Base-by-base conservation (phyloP, 2,113 vertebrate genomes). In the human (Homo sapiens) region DNA sequence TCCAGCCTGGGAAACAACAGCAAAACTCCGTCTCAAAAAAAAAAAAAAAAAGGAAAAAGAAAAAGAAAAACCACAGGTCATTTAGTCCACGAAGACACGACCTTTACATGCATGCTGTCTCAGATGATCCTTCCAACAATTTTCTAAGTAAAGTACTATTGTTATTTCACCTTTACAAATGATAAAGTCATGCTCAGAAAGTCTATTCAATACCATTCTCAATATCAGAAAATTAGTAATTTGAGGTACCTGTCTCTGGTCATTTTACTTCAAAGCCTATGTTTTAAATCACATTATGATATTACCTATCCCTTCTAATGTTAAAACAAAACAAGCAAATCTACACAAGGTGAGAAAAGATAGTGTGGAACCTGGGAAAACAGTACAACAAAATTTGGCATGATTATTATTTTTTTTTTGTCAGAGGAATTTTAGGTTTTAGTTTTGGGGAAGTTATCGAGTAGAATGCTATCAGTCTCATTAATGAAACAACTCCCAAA, bases 21-120 rank as follows among this genome's bases (percentile, higher is more conserved):
- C 10, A 27, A 30, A 30, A 30, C 12, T 64, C 27, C 5, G 5
- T 64, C 61, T 30, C 11, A 64, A 27, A 61, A 61, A 11, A 27
- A 11, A 64, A 27, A 64, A 2, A 12, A 64, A 30, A 1, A 64
- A 64, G 5, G 12, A 30, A 64, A 64, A 64, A 12, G 12, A 30
- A 64, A 30, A 12, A 68, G 55, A 38, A 90, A 87, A 17, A 38
- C 3, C 32, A 43, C 2, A 23, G 43, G 45, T 66, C 18, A 59
- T 0, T 0, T 23, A 64, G 11, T 66, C 40, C 59, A 22, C 2
- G 61, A 81, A 16, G 16, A 30, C 4, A 27, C 0, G n/a, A 8
- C 7, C 10, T 83, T 61, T 35, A 14, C 6, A 10, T 23, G 9
- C 25, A 20, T 13, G 6, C n/a, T 8, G 5, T 32, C 16, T 14